A percentile compares a stretch with the other conserved stretches of the same genome.
phyloP scores from a whole-genome alignment of 2,797 vertebrate species.

The Epinephelus awoara region DNA sequence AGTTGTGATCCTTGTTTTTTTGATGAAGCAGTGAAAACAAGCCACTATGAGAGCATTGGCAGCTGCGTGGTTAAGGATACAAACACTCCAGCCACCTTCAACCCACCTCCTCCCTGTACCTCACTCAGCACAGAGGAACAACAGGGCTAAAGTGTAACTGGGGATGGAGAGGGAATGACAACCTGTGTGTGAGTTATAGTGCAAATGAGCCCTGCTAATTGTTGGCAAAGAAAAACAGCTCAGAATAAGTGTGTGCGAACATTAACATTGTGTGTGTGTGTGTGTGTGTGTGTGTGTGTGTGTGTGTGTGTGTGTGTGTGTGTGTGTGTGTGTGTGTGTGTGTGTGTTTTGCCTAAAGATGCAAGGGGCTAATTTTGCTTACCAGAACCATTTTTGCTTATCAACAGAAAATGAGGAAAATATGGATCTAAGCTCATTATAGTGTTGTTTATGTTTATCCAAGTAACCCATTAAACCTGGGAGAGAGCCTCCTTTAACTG shows the following conservation, averaged over 20 bases:
- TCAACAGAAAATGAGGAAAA: conserved; percentile 79
- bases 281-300: conserved; percentile 10
- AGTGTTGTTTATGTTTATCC: conserved; percentile 83
- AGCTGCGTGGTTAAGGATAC: conserved; percentile 62
- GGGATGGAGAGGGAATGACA: conserved; percentile 41
- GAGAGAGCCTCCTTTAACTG: conserved; percentile 73
- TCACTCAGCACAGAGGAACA: conserved; percentile 24
- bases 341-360: conserved; percentile 72
- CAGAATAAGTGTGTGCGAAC: conserved; percentile 19
- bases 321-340: conserved; percentile 37
- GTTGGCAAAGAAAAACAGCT: conserved; percentile 35
- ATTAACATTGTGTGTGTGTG: too few relatives aligned
- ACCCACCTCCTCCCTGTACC: conserved; percentile 1
- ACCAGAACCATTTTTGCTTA: conserved; percentile 80
- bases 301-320: conserved; percentile 38
- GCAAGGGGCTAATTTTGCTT: conserved; percentile 73
- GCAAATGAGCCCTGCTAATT: conserved; percentile 63
- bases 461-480: conserved; percentile 81
- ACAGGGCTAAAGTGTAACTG: conserved; percentile 12
- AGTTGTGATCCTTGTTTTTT: conserved; percentile 80
- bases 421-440: conserved; percentile 83
- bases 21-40: conserved; percentile 82
- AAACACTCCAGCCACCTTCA: conserved; percentile 27
- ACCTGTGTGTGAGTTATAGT: conserved; percentile 28
- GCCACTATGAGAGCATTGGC: conserved; percentile 60